Evolutionary conservation across 2,888 invertebrate species (phyloP).

Genomic region (Drosophila picticornis): DNA sequence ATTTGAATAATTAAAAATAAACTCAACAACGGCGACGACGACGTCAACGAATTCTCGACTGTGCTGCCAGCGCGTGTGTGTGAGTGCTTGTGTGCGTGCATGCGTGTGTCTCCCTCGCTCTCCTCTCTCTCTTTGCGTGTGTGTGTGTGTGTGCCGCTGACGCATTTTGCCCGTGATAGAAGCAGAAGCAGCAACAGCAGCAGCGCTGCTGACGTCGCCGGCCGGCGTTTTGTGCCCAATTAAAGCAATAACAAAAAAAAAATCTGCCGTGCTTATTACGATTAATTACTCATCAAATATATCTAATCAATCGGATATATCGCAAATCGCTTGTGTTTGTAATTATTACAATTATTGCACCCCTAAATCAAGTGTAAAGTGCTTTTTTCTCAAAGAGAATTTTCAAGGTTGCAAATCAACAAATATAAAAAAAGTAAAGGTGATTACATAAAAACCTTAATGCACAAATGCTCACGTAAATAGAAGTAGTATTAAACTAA

Average conservation of each 20-base stretch:
- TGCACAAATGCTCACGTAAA: not conserved
- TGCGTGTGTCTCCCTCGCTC: conserved; percentile 28
- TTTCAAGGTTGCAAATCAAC: conserved; percentile 55
- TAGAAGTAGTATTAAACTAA: conserved; percentile 2
- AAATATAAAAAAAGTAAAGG: conserved; percentile 37
- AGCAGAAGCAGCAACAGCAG: conserved; percentile 10
- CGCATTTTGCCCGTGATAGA: conserved; percentile 55
- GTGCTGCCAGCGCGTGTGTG: conserved; percentile 37
- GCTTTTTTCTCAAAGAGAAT: not conserved
- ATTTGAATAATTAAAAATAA: conserved; percentile 81
- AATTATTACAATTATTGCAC: not conserved
- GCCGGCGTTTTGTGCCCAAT: conserved; percentile 84
- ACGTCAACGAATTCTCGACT: conserved; percentile 63
- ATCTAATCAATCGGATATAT: conserved; percentile 22
- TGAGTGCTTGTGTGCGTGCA: conserved; percentile 14
- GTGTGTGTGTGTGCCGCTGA: conserved; percentile 53
- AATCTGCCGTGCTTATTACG: conserved; percentile 15
- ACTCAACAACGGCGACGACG: conserved; percentile 59
- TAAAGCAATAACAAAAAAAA: conserved; percentile 72
- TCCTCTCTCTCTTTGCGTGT: conserved; percentile 10
- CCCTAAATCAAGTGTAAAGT: not conserved
- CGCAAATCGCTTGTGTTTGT: not conserved
- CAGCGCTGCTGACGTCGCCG: conserved; percentile 68
- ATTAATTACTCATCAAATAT: not conserved
- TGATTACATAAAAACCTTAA: conserved; percentile 70